Percentiles rank a stretch among this genome's conserved stretches.
Conservation (phyloP, 2,797 vertebrate species). For the Lindbergichthys nudifrons region DNA sequence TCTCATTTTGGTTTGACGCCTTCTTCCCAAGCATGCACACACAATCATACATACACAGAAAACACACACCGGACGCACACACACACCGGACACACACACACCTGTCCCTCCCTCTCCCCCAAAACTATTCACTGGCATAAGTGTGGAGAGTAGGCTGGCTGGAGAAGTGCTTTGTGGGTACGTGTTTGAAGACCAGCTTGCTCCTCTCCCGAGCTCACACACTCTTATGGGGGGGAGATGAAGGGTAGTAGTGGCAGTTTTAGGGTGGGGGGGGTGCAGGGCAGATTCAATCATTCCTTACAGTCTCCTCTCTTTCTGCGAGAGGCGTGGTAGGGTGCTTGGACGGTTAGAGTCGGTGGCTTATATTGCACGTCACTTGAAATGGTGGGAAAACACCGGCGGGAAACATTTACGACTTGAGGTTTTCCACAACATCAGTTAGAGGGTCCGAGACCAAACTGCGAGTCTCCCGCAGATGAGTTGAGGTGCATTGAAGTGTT, state of each 20-base stretch:
- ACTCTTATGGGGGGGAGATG: slow-evolving; percentile 27
- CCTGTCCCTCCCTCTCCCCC: slow-evolving; percentile 44
- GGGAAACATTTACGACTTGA: slow-evolving; percentile 59
- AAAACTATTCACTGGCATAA: slow-evolving; percentile 69
- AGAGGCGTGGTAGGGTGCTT: slow-evolving; percentile 58
- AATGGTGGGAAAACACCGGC: slow-evolving; percentile 59
- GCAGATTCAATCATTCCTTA: slow-evolving; percentile 64
- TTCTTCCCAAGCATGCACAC: slow-evolving; percentile 46
- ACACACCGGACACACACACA: slow-evolving; percentile 12
- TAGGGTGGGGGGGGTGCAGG: slow-evolving; percentile 20
- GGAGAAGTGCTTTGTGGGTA: slow-evolving; percentile 79
- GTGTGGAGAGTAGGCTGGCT: slow-evolving; percentile 66
- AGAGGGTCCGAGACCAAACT: slow-evolving; percentile 72
- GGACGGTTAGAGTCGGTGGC: slow-evolving; percentile 85
- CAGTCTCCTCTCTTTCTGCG: slow-evolving; percentile 52
- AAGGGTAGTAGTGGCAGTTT: slow-evolving; percentile 72
- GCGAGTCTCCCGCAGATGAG: slow-evolving; percentile 57
- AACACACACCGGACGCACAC: slow-evolving; percentile 5
- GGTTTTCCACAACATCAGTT: slow-evolving; percentile 70
- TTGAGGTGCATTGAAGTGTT: slow-evolving; percentile 75
- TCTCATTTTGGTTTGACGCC: slow-evolving; percentile 85
- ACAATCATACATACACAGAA: neutral
- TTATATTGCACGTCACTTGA: slow-evolving; percentile 86
- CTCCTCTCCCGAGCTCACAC: slow-evolving; percentile 72
- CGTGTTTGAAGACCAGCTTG: slow-evolving; percentile 67